These are phyloP conservation scores for Chaenogobius annularis DNA, from an alignment of 2,113 vertebrate genomes.

Conservation along the genomic window DNA sequence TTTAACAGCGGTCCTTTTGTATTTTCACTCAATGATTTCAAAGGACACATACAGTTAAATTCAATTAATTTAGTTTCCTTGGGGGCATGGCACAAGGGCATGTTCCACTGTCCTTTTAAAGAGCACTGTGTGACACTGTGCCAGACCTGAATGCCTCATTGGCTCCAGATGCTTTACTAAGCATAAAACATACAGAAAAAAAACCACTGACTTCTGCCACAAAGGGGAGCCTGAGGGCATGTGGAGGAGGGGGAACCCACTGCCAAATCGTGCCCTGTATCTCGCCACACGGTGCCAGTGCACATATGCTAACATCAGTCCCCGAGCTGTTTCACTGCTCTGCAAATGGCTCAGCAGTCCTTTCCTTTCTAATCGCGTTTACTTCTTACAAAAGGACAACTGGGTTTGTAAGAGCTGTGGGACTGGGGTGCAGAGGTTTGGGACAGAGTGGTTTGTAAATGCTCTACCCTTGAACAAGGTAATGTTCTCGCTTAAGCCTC, in stretches of 20 bases:
- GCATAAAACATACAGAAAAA: slow-evolving; percentile 70
- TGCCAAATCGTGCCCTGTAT: slow-evolving; percentile 60
- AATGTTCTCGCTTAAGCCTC: slow-evolving; percentile 45
- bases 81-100: slow-evolving; percentile 40
- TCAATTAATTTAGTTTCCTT: slow-evolving; percentile 31
- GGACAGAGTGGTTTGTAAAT: slow-evolving; percentile 25
- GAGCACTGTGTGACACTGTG: slow-evolving; percentile 56
- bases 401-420: slow-evolving; percentile 38
- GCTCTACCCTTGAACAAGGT: slow-evolving; percentile 49
- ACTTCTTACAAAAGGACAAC: slow-evolving; percentile 30
- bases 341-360: slow-evolving; percentile 55
- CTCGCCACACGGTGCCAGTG: slow-evolving; percentile 62
- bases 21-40: background rate
- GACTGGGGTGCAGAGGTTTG: slow-evolving; percentile 4
- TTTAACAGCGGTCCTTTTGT: background rate
- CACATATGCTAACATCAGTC: slow-evolving; percentile 69
- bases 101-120: slow-evolving; percentile 59
- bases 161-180: slow-evolving; percentile 76
- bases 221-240: slow-evolving; percentile 60
- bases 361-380: slow-evolving; percentile 61
- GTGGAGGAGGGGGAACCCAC: slow-evolving; percentile 21
- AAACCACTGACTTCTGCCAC: slow-evolving; percentile 64
- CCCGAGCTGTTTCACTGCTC: slow-evolving; percentile 64
- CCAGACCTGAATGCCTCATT: slow-evolving; percentile 67
- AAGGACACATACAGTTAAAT: slow-evolving; percentile 21